Evolutionary conservation across 2,113 vertebrate genomes (phyloP).

Genomic region (Heterotis niloticus): DNA sequence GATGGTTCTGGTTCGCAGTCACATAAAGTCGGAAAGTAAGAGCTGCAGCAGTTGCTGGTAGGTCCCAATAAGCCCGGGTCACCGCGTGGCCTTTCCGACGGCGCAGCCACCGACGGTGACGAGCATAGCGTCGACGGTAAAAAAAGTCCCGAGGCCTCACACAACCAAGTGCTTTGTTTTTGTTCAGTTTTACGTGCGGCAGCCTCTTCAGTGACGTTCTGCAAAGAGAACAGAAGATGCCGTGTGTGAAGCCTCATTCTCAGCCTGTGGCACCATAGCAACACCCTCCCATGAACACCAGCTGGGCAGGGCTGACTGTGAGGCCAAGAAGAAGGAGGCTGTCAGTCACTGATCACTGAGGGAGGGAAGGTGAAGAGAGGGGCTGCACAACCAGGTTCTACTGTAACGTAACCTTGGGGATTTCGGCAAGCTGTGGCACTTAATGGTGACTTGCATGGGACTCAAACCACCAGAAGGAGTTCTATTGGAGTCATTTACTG

Average conservation of each 20-base stretch:
- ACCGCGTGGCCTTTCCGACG: conserved; percentile 49
- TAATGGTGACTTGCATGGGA: not conserved
- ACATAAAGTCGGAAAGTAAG: not conserved
- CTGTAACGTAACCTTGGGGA: conserved; percentile 20
- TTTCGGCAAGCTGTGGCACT: conserved; percentile 29
- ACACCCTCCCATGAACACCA: conserved; percentile 60
- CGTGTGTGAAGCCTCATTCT: conserved; percentile 75
- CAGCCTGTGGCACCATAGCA: conserved; percentile 62
- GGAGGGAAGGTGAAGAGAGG: too few species aligned
- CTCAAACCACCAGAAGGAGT: conserved; percentile 10
- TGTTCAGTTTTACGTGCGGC: conserved; percentile 54
- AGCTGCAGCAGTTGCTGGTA: conserved; percentile 43
- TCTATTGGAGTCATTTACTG: not conserved
- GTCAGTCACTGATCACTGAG: conserved; percentile 32
- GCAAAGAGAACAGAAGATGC: conserved; percentile 91
- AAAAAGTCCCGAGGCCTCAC: conserved; percentile 56
- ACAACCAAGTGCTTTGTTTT: conserved; percentile 48
- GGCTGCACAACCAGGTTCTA: conserved; percentile 30
- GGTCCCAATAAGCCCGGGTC: conserved; percentile 50
- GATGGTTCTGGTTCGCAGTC: not conserved
- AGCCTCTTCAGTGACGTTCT: conserved; percentile 73
- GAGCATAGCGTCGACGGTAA: conserved; percentile 7
- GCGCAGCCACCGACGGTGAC: conserved; percentile 36
- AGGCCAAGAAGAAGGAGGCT: conserved; percentile 21
- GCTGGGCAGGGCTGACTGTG: conserved; percentile 44